Evolutionary conservation across 2,113 vertebrate genomes (phyloP).

Genomic region (Notarius quadriscutis): DNA sequence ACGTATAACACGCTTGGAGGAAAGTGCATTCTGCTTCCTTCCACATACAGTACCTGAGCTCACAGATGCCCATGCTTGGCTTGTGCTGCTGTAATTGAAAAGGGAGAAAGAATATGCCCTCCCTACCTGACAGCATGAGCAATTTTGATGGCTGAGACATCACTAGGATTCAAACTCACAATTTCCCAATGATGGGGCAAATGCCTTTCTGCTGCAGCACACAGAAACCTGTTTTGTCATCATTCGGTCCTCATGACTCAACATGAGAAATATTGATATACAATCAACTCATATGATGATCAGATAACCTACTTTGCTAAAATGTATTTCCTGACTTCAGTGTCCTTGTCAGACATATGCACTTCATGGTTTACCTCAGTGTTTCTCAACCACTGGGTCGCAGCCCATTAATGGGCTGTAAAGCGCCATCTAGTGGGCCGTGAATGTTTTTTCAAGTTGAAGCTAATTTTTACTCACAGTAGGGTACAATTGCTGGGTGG

Average conservation of each 20-base stretch:
- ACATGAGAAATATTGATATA: not conserved
- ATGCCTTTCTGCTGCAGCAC: not conserved
- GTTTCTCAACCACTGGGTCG: too few relatives aligned
- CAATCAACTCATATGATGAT: not conserved
- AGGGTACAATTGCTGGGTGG: too few relatives aligned
- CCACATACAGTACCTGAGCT: not conserved
- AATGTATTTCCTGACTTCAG: not conserved
- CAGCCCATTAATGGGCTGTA: too few relatives aligned
- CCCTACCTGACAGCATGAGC: not conserved
- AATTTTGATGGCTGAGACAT: not conserved
- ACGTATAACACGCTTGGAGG: not conserved
- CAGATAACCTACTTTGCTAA: not conserved
- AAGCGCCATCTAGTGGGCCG: too few relatives aligned
- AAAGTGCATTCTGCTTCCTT: not conserved
- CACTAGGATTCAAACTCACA: not conserved
- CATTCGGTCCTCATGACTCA: not conserved
- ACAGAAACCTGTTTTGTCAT: not conserved
- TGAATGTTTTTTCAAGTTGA: too few relatives aligned
- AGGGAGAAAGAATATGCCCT: not conserved
- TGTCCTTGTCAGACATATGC: not conserved
- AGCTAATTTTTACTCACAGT: too few relatives aligned
- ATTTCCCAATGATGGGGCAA: not conserved
- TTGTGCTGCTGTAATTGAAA: not conserved
- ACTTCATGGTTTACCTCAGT: too few relatives aligned
- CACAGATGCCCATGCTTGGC: not conserved